Conservation (phyloP, 2,888 invertebrate species). For the Parnassius smintheus region DNA sequence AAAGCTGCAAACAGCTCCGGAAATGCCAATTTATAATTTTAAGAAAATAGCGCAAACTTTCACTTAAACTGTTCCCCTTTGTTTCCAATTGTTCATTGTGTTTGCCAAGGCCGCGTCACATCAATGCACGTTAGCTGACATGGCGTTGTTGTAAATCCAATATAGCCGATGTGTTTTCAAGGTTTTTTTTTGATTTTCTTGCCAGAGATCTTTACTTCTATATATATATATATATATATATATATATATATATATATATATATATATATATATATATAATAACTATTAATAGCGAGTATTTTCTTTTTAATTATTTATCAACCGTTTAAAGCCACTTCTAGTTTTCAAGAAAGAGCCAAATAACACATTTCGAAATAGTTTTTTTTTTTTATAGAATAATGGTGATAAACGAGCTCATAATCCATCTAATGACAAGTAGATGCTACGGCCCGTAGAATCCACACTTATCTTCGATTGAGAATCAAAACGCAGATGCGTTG, state of each 20-base stretch:
- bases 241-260: too few relatives aligned
- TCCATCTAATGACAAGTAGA: too few relatives aligned
- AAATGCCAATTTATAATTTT: slow-evolving; percentile 6
- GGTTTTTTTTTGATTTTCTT: slow-evolving; percentile 26
- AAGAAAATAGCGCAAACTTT: slow-evolving; percentile 22
- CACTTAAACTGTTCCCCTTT: slow-evolving; percentile 17
- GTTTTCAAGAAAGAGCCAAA: too few relatives aligned
- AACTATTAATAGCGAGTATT: neutral
- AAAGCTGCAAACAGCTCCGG: neutral
- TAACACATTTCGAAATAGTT: too few relatives aligned
- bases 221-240: too few relatives aligned
- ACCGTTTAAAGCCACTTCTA: too few relatives aligned
- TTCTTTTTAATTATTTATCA: neutral
- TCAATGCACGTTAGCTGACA: slow-evolving; percentile 21
- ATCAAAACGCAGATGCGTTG: too few relatives aligned
- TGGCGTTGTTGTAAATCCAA: slow-evolving; percentile 26
- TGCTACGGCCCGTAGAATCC: too few relatives aligned
- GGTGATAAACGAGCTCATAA: too few relatives aligned
- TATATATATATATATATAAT: too few relatives aligned
- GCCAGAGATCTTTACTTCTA: slow-evolving; percentile 26
- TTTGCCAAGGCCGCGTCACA: slow-evolving; percentile 20
- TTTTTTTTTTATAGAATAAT: too few relatives aligned
- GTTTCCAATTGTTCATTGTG: slow-evolving; percentile 25
- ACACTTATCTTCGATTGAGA: too few relatives aligned
- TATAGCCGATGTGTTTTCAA: slow-evolving; percentile 24